Evolutionary conservation across 2,113 vertebrate genomes (phyloP).

Genomic region (Zeus faber): DNA sequence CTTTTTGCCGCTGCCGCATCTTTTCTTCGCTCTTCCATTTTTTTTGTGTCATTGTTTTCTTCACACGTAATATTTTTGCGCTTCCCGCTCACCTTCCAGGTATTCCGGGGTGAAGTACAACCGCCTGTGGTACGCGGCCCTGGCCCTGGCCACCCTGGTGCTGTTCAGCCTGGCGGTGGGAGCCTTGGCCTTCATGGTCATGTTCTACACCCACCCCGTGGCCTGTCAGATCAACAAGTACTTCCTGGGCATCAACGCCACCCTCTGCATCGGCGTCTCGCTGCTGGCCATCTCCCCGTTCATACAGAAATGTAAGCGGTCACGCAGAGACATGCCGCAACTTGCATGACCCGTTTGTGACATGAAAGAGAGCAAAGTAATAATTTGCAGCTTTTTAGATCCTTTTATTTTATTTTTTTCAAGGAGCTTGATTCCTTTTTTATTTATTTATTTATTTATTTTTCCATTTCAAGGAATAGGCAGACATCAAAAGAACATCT

Average conservation of each 20-base stretch:
- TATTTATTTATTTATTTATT: too few relatives aligned
- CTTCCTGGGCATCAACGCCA: constrained; percentile 85
- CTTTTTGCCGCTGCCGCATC: too few relatives aligned
- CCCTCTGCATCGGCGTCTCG: constrained; percentile 87
- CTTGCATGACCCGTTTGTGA: too few relatives aligned
- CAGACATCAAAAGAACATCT: too few relatives aligned
- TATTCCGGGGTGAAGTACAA: constrained; percentile 84
- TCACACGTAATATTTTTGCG: too few relatives aligned
- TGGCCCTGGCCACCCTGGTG: constrained; percentile 84
- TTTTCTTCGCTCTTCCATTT: constrained; percentile 10
- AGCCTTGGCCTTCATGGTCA: constrained; percentile 83
- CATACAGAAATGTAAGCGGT: constrained; percentile 87
- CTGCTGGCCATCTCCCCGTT: constrained; percentile 88
- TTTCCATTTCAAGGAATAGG: too few relatives aligned
- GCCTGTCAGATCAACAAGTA: constrained; percentile 89
- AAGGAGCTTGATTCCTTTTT: too few relatives aligned
- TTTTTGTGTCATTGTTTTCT: constrained; percentile 3
- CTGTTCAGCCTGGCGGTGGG: constrained; percentile 85
- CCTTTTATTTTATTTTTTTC: too few relatives aligned
- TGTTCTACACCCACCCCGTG: constrained; percentile 84
- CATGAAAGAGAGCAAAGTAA: too few relatives aligned
- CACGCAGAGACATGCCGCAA: not conserved
- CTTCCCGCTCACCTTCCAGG: constrained; percentile 69
- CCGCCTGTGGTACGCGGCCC: constrained; percentile 87
- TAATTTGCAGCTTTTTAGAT: too few relatives aligned